Evolutionary conservation across 1,140 invertebrate species (phyloP), one percentile per base, ranked within the genome.

Genomic region (Lerema accius): DNA sequence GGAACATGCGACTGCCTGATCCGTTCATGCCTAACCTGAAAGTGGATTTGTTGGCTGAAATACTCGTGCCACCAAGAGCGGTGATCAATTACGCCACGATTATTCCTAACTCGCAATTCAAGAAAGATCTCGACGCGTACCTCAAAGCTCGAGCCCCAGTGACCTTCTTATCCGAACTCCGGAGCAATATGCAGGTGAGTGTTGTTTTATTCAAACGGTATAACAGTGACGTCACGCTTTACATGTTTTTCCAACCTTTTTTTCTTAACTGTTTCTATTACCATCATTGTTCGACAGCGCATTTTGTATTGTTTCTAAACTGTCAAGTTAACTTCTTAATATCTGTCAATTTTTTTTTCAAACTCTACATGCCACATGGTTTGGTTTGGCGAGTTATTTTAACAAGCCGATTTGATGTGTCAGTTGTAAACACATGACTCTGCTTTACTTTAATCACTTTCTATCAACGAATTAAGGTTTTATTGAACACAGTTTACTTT

Each of bases 21-120:
- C 98, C 99, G 0, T 99, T 99, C 85, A 99, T 97, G 16, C 97
- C 97, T 0, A 99, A 99, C 84, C 82, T 98, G n/a, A 98, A 99
- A 79, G 98, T 99, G 4, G 98, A 99, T 77, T 95, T 98, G 92
- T 91, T 99, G 5, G 94, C 96, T 16, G 98, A 96, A 71, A 96
- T 98, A 69, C 93, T 94, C 5, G 92, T 94, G 43, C 94, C 97
- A 0, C 98, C 98, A 1, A 94, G 98, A 45, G 97, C 99, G 15
- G 93, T 97, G 3, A 96, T 97, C 11, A 98, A 99, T 82, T 98
- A 98, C 78, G 94, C 95, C 0, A 94, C 94, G 0, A 94, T 97
- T 79, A 98, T 99, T 45, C 96, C 98, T 64, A 96, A 97, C 9
- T 82, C 94, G 0, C 94, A 93, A 64, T 98, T 99, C 83, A 98